Conservation (phyloP, 2,888 invertebrate genomes). For the Lomographa bimaculata region DNA sequence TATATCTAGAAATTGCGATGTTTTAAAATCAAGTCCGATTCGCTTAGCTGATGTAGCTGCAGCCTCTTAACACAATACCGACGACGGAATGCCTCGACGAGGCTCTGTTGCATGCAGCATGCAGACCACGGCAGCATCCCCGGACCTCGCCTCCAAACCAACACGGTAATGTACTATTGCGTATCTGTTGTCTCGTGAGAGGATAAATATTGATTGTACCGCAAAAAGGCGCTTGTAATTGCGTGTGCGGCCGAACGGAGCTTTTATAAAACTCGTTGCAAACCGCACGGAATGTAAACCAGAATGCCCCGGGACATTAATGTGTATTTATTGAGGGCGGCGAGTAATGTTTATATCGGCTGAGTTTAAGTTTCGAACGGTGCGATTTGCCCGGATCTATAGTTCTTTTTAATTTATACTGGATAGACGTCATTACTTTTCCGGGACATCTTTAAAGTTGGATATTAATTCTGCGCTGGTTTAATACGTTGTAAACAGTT, state of each 20-base stretch:
- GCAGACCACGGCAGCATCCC: constrained; percentile 42
- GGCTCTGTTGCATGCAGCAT: too few species aligned
- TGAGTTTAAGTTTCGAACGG: constrained; percentile 59
- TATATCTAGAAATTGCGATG: too few species aligned
- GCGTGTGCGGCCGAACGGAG: constrained; percentile 76
- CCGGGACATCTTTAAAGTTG: constrained; percentile 35
- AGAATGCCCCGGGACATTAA: constrained; percentile 79
- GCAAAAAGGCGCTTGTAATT: constrained; percentile 79
- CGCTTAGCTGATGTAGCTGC: too few species aligned
- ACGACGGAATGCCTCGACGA: constrained; percentile 37
- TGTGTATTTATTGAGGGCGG: constrained; percentile 82
- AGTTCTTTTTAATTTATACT: constrained; percentile 46
- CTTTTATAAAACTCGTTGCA: constrained; percentile 81
- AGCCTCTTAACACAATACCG: too few species aligned
- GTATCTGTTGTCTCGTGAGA: constrained; percentile 62
- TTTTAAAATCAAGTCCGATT: too few species aligned
- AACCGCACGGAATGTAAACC: constrained; percentile 82
- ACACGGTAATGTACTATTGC: constrained; percentile 60
- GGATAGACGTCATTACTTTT: constrained; percentile 38
- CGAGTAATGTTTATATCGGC: constrained; percentile 81
- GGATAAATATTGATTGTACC: constrained; percentile 76
- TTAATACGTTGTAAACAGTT: constrained; percentile 9
- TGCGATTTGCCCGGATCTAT: constrained; percentile 59
- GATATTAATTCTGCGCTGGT: constrained; percentile 27
- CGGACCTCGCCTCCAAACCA: constrained; percentile 35